These are phyloP conservation scores for Limnephilus auricula DNA, from an alignment of 2,888 invertebrate genomes.

Conservation along the genomic window DNA sequence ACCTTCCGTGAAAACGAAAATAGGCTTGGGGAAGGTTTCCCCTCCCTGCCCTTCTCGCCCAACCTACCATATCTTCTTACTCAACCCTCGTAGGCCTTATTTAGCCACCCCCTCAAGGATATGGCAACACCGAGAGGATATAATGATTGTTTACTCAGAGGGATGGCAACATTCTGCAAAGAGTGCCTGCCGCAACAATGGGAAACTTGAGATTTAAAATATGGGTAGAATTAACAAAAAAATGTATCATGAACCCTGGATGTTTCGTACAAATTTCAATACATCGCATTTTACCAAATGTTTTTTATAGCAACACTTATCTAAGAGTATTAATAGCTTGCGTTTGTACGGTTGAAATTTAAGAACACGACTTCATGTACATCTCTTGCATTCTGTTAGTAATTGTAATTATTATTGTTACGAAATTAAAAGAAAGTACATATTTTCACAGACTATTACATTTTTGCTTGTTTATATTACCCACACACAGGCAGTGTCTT, in stretches of 20 bases:
- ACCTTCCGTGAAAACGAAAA: background rate
- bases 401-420: too few relatives aligned
- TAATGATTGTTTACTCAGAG: conserved; percentile 32
- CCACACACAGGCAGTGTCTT: too few relatives aligned
- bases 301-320: too few relatives aligned
- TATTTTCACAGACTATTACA: too few relatives aligned
- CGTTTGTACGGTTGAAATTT: too few relatives aligned
- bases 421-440: too few relatives aligned
- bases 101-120: conserved; percentile 2
- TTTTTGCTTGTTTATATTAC: too few relatives aligned
- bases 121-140: conserved; percentile 16
- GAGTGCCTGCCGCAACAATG: background rate
- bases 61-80: background rate
- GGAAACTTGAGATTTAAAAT: background rate
- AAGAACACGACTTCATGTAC: too few relatives aligned
- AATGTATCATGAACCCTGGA: background rate
- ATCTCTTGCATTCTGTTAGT: too few relatives aligned
- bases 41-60: background rate
- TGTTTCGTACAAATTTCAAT: background rate
- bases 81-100: background rate
- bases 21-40: background rate
- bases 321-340: too few relatives aligned
- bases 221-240: background rate
- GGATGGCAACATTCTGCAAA: conserved; percentile 10
- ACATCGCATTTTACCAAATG: too few relatives aligned